Percentiles rank a stretch among this genome's conserved stretches.
phyloP scores from a whole-genome alignment of 2,888 invertebrate genomes.

The Temnothorax unifasciatus region DNA sequence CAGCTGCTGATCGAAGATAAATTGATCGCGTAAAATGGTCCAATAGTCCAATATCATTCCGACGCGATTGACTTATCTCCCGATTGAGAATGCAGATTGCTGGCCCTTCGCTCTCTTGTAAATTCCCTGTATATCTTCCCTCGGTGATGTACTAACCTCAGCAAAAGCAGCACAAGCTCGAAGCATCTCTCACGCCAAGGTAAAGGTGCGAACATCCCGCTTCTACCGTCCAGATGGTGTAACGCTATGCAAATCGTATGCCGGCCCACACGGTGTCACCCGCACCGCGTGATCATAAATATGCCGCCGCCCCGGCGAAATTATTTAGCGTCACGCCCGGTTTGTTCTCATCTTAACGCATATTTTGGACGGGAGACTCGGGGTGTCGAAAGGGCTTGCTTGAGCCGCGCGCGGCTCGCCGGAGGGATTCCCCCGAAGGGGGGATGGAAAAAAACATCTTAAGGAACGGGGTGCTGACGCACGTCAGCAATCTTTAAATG shows the following conservation, averaged over 20 bases:
- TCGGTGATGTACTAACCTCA: slow-evolving; percentile 35
- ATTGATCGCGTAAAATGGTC: slow-evolving; percentile 13
- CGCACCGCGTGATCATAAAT: slow-evolving; percentile 3
- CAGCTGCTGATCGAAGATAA: not conserved
- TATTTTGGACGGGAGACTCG: slow-evolving; percentile 42
- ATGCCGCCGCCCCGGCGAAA: not conserved
- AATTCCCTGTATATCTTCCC: not conserved
- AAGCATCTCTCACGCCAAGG: slow-evolving; percentile 40
- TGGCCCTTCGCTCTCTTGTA: slow-evolving; percentile 21
- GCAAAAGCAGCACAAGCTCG: slow-evolving; percentile 38
- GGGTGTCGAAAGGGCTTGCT: slow-evolving; percentile 50
- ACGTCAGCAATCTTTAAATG: slow-evolving; percentile 71
- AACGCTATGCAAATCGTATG: not conserved
- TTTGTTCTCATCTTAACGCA: not conserved
- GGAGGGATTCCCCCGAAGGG: slow-evolving; percentile 6
- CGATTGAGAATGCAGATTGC: slow-evolving; percentile 14
- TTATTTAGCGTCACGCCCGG: not conserved
- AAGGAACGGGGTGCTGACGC: not conserved
- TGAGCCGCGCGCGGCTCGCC: slow-evolving; percentile 54
- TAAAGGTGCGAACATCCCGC: slow-evolving; percentile 39
- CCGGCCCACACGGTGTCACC: not conserved
- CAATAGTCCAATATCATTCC: not conserved
- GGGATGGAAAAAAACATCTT: not conserved
- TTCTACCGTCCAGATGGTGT: slow-evolving; percentile 37
- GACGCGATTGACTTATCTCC: not conserved